phyloP scores from a whole-genome alignment of 2,113 vertebrate species.

The Stegostoma tigrinum region DNA sequence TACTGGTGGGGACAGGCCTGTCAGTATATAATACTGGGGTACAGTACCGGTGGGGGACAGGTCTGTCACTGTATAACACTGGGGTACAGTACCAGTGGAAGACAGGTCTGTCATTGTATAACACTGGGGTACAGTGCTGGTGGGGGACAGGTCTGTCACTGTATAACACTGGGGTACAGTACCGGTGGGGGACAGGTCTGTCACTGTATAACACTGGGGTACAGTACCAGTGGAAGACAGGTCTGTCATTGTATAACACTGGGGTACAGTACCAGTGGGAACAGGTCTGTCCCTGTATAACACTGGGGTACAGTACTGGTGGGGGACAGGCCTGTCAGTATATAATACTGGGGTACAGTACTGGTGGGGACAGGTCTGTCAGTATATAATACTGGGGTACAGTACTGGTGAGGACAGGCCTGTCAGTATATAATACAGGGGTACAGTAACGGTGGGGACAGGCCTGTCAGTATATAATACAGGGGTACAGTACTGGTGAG shows the following conservation, averaged over 20 bases:
- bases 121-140: not conserved
- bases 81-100: not conserved
- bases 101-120: not conserved
- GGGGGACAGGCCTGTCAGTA: not conserved
- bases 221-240: not conserved
- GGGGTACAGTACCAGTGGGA: not conserved
- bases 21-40: not conserved
- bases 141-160: not conserved
- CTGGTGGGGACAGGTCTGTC: not conserved
- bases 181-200: not conserved
- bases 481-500: not conserved
- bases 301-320: not conserved
- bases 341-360: not conserved
- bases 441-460: not conserved
- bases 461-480: not conserved
- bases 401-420: not conserved
- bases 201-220: constrained; percentile 1
- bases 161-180: not conserved
- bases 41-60: not conserved
- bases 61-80: not conserved
- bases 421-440: not conserved
- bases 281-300: not conserved
- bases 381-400: not conserved
- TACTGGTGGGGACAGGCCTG: not conserved
- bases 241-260: not conserved